A percentile compares a stretch with the other conserved stretches of the same genome.
These are phyloP conservation scores for Brachyopa scutellaris DNA, from an alignment of 2,888 invertebrate genomes.

Conservation along the genomic window DNA sequence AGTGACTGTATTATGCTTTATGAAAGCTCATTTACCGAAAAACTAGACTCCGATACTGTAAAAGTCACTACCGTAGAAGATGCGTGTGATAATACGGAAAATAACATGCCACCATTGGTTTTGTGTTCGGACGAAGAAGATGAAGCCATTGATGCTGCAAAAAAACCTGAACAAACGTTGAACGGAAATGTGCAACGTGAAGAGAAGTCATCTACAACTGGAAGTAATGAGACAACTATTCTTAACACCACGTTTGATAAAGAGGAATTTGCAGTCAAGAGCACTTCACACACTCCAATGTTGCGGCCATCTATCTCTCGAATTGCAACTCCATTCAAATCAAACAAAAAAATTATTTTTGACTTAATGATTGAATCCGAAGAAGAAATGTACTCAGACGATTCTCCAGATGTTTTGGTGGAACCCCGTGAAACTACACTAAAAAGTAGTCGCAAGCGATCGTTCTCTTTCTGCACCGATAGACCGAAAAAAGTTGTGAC, in stretches of 20 bases:
- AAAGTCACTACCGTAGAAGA: not conserved
- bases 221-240: not conserved
- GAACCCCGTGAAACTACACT: constrained; percentile 65
- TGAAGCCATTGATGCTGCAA: constrained; percentile 7
- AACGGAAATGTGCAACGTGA: not conserved
- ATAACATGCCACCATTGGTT: constrained; percentile 76
- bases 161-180: not conserved
- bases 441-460: constrained; percentile 76
- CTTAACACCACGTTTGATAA: constrained; percentile 30
- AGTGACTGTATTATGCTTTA: constrained; percentile 64
- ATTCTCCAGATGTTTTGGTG: constrained; percentile 24
- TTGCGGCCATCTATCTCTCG: constrained; percentile 63
- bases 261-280: constrained; percentile 34
- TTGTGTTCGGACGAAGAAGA: constrained; percentile 73
- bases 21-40: constrained; percentile 31
- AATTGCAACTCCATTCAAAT: constrained; percentile 75
- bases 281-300: constrained; percentile 15
- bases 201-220: not conserved
- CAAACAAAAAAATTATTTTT: constrained; percentile 23
- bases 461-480: constrained; percentile 74
- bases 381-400: not conserved
- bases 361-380: constrained; percentile 28
- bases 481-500: constrained; percentile 74
- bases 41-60: not conserved
- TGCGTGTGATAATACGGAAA: not conserved